Evolutionary conservation across 2,888 invertebrate species (phyloP).

Genomic region (Pterobdella sp.): DNA sequence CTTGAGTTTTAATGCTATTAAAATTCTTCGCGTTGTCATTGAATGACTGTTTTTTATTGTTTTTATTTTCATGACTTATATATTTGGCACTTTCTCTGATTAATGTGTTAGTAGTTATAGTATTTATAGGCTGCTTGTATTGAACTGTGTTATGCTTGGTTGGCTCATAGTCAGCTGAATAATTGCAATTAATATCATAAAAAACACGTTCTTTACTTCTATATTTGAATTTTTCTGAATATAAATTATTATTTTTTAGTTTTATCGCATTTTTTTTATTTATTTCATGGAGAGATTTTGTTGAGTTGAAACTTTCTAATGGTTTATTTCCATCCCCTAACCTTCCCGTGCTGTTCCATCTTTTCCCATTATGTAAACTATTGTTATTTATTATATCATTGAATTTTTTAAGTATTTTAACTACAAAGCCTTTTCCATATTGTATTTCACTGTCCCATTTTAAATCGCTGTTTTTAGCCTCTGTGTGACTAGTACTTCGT

Average conservation of each 20-base stretch:
- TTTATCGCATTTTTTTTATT: too few relatives aligned
- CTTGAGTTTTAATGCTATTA: not conserved
- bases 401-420: slow-evolving; percentile 21
- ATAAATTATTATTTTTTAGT: too few relatives aligned
- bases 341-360: not conserved
- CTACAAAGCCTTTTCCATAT: slow-evolving; percentile 25
- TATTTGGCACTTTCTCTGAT: not conserved
- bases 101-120: not conserved
- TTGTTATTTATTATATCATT: slow-evolving; percentile 6
- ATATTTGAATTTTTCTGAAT: not conserved
- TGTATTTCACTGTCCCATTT: slow-evolving; percentile 7
- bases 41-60: not conserved
- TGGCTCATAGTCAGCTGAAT: not conserved
- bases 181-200: not conserved
- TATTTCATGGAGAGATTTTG: too few relatives aligned
- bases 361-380: not conserved
- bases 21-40: not conserved
- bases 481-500: not conserved
- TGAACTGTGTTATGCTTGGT: not conserved
- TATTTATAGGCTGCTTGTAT: too few relatives aligned
- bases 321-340: not conserved
- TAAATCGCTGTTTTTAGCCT: not conserved
- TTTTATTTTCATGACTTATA: not conserved
- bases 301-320: not conserved
- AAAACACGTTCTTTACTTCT: not conserved